Percentiles rank a stretch among this genome's conserved stretches.
phyloP scores from a whole-genome alignment of 1,140 invertebrate genomes.

The Drosophila prosaltans region DNA sequence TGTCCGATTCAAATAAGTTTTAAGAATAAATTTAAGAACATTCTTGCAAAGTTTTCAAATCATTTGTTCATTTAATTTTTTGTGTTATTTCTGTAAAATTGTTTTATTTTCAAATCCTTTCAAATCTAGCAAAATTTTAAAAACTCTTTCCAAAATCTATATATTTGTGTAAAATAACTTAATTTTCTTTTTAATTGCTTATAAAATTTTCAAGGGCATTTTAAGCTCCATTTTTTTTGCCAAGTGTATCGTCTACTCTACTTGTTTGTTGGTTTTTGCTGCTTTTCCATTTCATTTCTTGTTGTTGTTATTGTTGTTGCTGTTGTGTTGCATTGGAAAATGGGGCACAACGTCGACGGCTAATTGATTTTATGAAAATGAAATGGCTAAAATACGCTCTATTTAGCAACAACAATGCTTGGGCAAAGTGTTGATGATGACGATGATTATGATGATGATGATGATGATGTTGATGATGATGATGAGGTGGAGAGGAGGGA shows the following conservation, averaged over 20 bases:
- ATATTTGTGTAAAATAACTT: background rate
- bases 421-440: constrained; percentile 10
- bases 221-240: background rate
- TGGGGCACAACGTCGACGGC: constrained; percentile 53
- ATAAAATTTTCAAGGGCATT: background rate
- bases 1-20: no score
- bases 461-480: background rate
- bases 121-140: no score
- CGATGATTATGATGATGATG: background rate
- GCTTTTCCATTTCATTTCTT: constrained; percentile 3
- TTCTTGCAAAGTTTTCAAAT: no score
- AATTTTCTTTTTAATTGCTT: background rate
- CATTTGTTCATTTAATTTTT: no score
- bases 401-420: constrained; percentile 75
- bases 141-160: background rate
- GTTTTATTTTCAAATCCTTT: no score
- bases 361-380: constrained; percentile 67
- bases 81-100: no score
- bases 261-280: constrained; percentile 5
- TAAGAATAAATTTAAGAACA: no score
- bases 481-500: background rate
- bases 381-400: constrained; percentile 79
- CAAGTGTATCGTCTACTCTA: constrained; percentile 7
- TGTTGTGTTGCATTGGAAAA: constrained; percentile 18
- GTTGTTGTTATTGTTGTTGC: background rate